phyloP scores from a whole-genome alignment of 1,140 invertebrate genomes.

The Metaphire vulgaris region DNA sequence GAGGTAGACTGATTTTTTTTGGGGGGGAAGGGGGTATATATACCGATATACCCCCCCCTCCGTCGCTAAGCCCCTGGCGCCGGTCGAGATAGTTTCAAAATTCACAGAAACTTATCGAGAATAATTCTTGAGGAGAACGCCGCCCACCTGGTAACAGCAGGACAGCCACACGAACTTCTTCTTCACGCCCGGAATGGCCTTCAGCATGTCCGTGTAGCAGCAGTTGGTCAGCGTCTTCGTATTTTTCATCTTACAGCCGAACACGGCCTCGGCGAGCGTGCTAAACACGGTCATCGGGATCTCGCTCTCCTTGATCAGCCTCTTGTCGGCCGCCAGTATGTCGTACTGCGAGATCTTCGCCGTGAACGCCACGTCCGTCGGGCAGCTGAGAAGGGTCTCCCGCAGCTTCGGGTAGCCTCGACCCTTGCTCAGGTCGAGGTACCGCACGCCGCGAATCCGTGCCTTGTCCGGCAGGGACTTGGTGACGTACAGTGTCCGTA shows the following conservation, averaged over 20 bases:
- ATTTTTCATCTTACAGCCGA: slow-evolving; percentile 22
- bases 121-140: slow-evolving; percentile 37
- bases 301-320: no score
- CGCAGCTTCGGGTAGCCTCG: slow-evolving; percentile 14
- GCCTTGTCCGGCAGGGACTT: no score
- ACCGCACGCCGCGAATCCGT: no score
- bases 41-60: no score
- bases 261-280: slow-evolving; percentile 13
- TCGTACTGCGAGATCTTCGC: slow-evolving; percentile 25
- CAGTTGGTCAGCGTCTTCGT: slow-evolving; percentile 16
- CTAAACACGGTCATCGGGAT: slow-evolving; percentile 24
- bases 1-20: no score
- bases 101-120: no score
- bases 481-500: slow-evolving; percentile 14
- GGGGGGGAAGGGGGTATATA: no score
- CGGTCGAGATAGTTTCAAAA: no score
- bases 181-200: background rate
- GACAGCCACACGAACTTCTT: slow-evolving; percentile 11
- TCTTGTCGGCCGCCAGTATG: slow-evolving; percentile 27
- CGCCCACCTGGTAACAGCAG: slow-evolving; percentile 32
- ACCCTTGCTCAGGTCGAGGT: slow-evolving; percentile 19
- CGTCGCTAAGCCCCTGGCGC: no score
- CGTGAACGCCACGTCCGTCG: slow-evolving; percentile 6
- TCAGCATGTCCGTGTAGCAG: slow-evolving; percentile 24
- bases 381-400: background rate